These are phyloP conservation scores for Galerucella pusilla DNA, from an alignment of 2,888 invertebrate genomes.

Conservation along the genomic window DNA sequence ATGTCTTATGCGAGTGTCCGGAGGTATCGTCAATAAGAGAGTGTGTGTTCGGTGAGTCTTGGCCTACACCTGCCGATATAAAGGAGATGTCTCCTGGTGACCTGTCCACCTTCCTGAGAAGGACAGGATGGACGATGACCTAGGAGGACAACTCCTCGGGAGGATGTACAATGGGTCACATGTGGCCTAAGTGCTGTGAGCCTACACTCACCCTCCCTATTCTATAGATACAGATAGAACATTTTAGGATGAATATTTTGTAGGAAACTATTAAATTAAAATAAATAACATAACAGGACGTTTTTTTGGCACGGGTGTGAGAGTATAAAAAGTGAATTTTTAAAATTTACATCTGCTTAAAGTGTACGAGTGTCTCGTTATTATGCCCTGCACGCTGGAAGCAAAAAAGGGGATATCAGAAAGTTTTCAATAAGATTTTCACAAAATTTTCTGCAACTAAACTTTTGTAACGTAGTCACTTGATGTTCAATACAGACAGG, in stretches of 20 bases:
- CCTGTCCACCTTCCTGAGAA: too few species aligned
- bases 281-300: not conserved
- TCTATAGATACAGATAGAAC: too few species aligned
- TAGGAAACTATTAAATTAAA: not conserved
- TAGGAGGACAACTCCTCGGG: too few species aligned
- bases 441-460: conserved; percentile 28
- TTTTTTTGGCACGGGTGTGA: not conserved
- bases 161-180: too few species aligned
- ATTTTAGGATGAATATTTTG: not conserved
- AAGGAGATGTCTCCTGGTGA: too few species aligned
- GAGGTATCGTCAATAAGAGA: too few species aligned
- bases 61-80: too few species aligned
- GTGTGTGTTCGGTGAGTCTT: too few species aligned
- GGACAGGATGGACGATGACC: too few species aligned
- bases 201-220: too few species aligned
- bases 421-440: conserved; percentile 39
- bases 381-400: conserved; percentile 35
- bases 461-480: conserved; percentile 29
- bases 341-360: conserved; percentile 26
- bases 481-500: conserved; percentile 34
- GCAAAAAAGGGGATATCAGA: conserved; percentile 35
- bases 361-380: conserved; percentile 21
- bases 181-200: too few species aligned
- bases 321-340: conserved; percentile 16
- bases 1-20: too few species aligned